phyloP scores from a whole-genome alignment of 2,113 vertebrate species.

The Channa argus region DNA sequence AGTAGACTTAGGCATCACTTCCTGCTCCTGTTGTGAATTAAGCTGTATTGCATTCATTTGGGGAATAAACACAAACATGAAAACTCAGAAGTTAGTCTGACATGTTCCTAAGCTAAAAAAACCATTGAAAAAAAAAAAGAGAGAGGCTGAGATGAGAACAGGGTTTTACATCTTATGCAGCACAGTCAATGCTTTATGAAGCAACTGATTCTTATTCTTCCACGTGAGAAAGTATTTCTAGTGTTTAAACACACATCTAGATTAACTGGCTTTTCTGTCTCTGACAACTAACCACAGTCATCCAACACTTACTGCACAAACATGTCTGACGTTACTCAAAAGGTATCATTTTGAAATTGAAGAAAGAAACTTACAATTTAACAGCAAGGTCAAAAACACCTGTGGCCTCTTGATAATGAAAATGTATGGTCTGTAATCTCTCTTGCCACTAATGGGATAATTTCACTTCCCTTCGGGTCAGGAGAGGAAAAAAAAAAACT shows the following conservation, averaged over 20 bases:
- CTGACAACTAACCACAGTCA: no score
- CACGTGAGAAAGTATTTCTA: background rate
- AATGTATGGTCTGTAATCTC: background rate
- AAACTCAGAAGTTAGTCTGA: no score
- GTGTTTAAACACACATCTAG: background rate
- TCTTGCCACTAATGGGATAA: background rate
- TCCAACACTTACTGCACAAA: no score
- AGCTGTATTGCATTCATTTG: no score
- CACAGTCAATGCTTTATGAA: background rate
- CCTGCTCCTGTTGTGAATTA: no score
- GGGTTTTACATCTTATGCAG: background rate
- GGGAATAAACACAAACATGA: no score
- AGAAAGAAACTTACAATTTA: background rate
- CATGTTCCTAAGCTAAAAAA: no score
- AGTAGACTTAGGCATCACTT: no score
- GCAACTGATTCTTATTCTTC: background rate
- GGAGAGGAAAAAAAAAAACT: background rate
- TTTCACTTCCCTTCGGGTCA: slow-evolving; percentile 4
- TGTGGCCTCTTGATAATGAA: background rate
- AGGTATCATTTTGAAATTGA: background rate
- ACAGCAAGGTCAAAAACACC: background rate
- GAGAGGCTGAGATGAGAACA: no score
- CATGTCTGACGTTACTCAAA: background rate
- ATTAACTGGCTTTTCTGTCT: background rate
- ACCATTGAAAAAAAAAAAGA: no score